Evolutionary conservation across 2,113 vertebrate genomes (phyloP).

Genomic region (Pseudorhombus dupliciocellatus): DNA sequence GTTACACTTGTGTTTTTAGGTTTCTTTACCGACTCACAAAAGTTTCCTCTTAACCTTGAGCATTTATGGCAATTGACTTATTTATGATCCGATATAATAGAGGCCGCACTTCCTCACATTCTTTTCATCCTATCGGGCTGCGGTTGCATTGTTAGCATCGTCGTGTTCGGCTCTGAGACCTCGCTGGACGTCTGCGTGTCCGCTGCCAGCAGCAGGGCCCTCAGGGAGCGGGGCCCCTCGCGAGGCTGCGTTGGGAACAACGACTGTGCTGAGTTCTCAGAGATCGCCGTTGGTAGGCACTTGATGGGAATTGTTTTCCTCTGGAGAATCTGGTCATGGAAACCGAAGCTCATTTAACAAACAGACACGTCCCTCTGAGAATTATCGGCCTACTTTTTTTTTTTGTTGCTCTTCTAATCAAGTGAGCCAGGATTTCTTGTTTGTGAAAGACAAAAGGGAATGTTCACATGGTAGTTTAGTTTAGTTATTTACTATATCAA

Average conservation of each 20-base stretch:
- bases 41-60: neutral
- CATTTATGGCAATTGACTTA: neutral
- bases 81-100: neutral
- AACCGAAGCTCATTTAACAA: constrained; percentile 55
- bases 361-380: constrained; percentile 13
- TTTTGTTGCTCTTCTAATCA: neutral
- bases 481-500: neutral
- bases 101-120: neutral
- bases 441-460: neutral
- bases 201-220: constrained; percentile 31
- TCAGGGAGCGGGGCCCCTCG: constrained; percentile 41
- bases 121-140: neutral
- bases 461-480: neutral
- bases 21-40: neutral
- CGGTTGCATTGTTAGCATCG: neutral
- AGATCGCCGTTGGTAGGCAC: constrained; percentile 24
- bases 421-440: neutral
- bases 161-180: neutral
- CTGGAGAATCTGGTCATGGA: constrained; percentile 62
- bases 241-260: constrained; percentile 55
- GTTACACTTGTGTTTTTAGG: neutral
- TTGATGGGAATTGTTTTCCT: constrained; percentile 58
- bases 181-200: neutral
- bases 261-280: constrained; percentile 58
- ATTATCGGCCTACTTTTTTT: constrained; percentile 8